Percentiles rank a stretch among this genome's conserved stretches.
These are phyloP conservation scores for Drosophila falleni DNA, from an alignment of 2,888 invertebrate species.

Conservation along the genomic window DNA sequence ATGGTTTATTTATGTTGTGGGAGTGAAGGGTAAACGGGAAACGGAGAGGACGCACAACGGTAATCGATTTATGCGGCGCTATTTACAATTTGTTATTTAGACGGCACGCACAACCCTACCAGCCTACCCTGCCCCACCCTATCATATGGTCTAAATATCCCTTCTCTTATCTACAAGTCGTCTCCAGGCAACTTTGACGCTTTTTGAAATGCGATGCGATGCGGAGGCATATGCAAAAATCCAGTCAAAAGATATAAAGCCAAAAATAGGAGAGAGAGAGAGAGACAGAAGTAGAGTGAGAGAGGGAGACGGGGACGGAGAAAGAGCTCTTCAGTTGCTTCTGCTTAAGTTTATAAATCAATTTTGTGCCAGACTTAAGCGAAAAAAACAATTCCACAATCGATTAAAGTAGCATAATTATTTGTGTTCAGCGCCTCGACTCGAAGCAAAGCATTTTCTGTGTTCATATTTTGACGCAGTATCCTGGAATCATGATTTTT, in stretches of 20 bases:
- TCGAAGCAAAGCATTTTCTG: no score
- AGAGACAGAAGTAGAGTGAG: not conserved
- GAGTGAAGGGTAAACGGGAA: no score
- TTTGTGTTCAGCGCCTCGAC: no score
- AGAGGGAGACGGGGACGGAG: no score
- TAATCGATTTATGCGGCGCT: slow-evolving; percentile 77
- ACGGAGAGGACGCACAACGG: slow-evolving; percentile 11
- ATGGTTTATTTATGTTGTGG: slow-evolving; percentile 72
- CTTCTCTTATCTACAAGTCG: not conserved
- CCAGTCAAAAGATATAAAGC: slow-evolving; percentile 35
- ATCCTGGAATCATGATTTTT: no score
- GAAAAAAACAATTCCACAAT: no score
- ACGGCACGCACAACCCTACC: slow-evolving; percentile 24
- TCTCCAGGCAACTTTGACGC: slow-evolving; percentile 31
- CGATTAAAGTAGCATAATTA: no score
- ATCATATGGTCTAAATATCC: not conserved
- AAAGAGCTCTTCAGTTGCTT: slow-evolving; percentile 10
- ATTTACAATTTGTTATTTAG: slow-evolving; percentile 77
- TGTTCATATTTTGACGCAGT: no score
- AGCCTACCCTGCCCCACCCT: not conserved
- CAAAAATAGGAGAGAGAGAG: not conserved
- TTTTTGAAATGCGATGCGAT: slow-evolving; percentile 47
- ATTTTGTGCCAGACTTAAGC: no score
- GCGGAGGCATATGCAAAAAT: slow-evolving; percentile 48
- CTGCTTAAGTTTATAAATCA: not conserved